Evolutionary conservation across 2,888 invertebrate species (phyloP).

Genomic region (Eupithecia pulchellata): DNA sequence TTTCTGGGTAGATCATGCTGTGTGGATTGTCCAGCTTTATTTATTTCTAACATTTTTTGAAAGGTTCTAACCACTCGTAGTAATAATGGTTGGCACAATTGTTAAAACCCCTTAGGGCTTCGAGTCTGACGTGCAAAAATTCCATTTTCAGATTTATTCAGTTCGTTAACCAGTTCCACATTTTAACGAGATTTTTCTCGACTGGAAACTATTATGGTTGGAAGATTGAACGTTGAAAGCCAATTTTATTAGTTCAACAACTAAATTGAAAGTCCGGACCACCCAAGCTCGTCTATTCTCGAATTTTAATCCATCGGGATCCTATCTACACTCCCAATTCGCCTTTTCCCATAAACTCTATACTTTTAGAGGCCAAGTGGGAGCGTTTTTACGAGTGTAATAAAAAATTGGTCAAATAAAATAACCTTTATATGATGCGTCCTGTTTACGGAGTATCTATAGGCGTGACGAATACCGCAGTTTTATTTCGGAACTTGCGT

Average conservation of each 20-base stretch:
- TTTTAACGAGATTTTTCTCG: background rate
- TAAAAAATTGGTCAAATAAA: slow-evolving; percentile 61
- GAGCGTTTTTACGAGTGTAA: slow-evolving; percentile 49
- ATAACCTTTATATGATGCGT: slow-evolving; percentile 45
- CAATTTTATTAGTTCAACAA: background rate
- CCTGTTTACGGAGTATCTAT: slow-evolving; percentile 48
- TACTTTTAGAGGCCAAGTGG: slow-evolving; percentile 25
- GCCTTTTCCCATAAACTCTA: slow-evolving; percentile 11
- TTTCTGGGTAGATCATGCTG: too few species aligned
- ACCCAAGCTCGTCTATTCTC: background rate
- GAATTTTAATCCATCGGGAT: slow-evolving; percentile 8
- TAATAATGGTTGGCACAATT: background rate
- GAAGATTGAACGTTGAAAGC: background rate
- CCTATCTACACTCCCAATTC: slow-evolving; percentile 13
- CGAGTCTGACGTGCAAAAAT: background rate
- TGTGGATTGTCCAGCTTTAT: too few species aligned
- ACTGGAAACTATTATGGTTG: background rate
- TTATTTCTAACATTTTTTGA: background rate
- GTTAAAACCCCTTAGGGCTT: background rate
- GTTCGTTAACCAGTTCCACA: background rate
- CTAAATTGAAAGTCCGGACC: slow-evolving; percentile 1
- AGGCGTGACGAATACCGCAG: background rate
- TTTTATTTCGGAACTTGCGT: slow-evolving; percentile 8
- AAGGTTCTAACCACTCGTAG: background rate
- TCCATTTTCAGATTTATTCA: background rate